These are phyloP conservation scores for Staurois parvus DNA, from an alignment of 2,797 vertebrate genomes.

Conservation along the genomic window DNA sequence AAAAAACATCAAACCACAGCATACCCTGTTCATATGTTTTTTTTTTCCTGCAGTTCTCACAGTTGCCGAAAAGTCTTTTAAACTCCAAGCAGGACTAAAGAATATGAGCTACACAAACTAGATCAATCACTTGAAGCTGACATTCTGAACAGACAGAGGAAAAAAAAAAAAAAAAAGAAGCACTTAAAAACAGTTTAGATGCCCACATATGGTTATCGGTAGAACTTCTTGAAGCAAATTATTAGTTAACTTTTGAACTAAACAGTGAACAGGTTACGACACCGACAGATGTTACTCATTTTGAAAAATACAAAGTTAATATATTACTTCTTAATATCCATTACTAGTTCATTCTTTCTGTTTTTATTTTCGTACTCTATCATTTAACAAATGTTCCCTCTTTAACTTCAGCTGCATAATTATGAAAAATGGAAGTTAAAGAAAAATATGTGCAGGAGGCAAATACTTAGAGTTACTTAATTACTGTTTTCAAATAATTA, in stretches of 20 bases:
- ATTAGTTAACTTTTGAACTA: slow-evolving; percentile 51
- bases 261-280: slow-evolving; percentile 41
- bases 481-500: slow-evolving; percentile 12
- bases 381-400: slow-evolving; percentile 22
- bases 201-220: slow-evolving; percentile 43
- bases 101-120: slow-evolving; percentile 20
- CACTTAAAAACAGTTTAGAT: slow-evolving; percentile 22
- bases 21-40: neutral
- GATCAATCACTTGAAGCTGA: slow-evolving; percentile 43
- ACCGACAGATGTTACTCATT: slow-evolving; percentile 48
- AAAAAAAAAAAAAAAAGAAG: slow-evolving; percentile 1
- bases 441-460: neutral
- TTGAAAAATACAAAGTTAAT: neutral
- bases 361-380: slow-evolving; percentile 9
- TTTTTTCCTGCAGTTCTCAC: neutral
- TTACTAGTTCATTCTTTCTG: neutral
- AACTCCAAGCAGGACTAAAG: neutral
- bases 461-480: slow-evolving; percentile 2
- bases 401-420: slow-evolving; percentile 13
- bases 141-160: neutral
- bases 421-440: neutral
- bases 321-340: neutral
- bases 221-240: slow-evolving; percentile 14
- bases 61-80: neutral
- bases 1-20: neutral